A percentile compares a stretch with the other conserved stretches of the same genome.
Evolutionary conservation across 2,797 vertebrate genomes (phyloP).

Genomic region (Merluccius polli): DNA sequence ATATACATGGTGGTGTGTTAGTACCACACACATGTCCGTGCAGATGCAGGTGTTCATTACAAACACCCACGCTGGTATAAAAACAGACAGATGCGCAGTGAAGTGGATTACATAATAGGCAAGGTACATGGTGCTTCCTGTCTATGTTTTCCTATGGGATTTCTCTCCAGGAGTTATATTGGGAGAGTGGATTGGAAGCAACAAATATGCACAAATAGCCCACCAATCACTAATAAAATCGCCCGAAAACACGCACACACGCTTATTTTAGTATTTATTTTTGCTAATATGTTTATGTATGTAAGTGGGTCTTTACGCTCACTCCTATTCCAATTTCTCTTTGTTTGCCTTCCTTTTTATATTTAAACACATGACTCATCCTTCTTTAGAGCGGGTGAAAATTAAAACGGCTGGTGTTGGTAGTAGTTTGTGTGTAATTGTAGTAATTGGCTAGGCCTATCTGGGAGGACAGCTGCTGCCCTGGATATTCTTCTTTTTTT

Average conservation of each 20-base stretch:
- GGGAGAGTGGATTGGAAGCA: not conserved
- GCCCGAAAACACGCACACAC: not conserved
- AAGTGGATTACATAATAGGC: constrained; percentile 56
- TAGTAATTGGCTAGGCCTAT: not conserved
- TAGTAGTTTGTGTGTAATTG: constrained; percentile 52
- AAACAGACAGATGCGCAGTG: constrained; percentile 37
- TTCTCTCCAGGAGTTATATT: not conserved
- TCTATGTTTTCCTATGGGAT: constrained; percentile 18
- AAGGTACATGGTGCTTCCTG: constrained; percentile 30
- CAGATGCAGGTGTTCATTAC: constrained; percentile 17
- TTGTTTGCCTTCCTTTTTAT: not conserved
- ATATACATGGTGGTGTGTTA: not conserved
- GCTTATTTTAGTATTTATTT: not conserved
- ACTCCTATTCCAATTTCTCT: constrained; percentile 13
- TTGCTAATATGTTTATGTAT: not conserved
- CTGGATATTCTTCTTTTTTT: not conserved
- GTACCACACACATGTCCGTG: not conserved
- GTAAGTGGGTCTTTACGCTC: not conserved
- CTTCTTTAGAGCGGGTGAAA: constrained; percentile 49
- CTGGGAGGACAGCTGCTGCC: not conserved
- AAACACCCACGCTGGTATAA: constrained; percentile 48
- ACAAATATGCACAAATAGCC: too few relatives aligned
- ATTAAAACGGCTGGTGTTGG: constrained; percentile 53
- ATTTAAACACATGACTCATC: constrained; percentile 51
- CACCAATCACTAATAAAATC: too few relatives aligned